Base-by-base conservation (phyloP, 1,140 invertebrate species). In the Dolichoris vasculosae region DNA sequence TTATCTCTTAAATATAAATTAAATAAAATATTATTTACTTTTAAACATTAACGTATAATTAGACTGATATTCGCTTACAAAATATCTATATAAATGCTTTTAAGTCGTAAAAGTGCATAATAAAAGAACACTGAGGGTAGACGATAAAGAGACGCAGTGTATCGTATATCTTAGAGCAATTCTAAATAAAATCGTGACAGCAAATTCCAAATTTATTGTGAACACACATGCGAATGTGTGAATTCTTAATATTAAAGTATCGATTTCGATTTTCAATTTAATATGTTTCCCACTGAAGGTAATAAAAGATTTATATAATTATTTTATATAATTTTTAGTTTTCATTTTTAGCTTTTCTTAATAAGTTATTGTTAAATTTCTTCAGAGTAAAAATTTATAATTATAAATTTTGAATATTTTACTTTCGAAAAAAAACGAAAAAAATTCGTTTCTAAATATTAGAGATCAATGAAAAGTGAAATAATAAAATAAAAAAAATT, bases 401-500 rank as follows among this genome's bases (percentile, higher is more conserved):
- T 13, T 23, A 43, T 32, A 2, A 6, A 38, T 51, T 82, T 51
- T 43, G 43, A n/a, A 26, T 35, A 32, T 59, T 48, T 82, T 3
- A 6, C 20, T 38, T 9, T 59, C n/a, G 20, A 11, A 38, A 59
- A 9, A 23, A 84, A 59, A 30, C 9, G 7, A 32, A 46, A 32
- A 35, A 46, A 2, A 43, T 63, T n/a, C 20, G 3, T 64, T 83
- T 77, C 64, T 84, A 9, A 32, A 23, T 35, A 40, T 32, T 35
- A 8, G 76, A 84, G 83, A 84, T 84, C 83, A 84, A 59, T 84
- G 38, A 79, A 26, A n/a, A n/a, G n/a, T n/a, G 75, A 83, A 84
- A 71, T n/a, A 46, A 13, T 71, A 71, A 2, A 82, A 46, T 32
- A 78, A 32, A 79, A 80, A 30, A 20, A 67, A 78, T 51, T 51